Percentiles rank a stretch among this genome's conserved stretches.
Conservation (phyloP, 2,797 vertebrate genomes). For the Selene dorsalis region DNA sequence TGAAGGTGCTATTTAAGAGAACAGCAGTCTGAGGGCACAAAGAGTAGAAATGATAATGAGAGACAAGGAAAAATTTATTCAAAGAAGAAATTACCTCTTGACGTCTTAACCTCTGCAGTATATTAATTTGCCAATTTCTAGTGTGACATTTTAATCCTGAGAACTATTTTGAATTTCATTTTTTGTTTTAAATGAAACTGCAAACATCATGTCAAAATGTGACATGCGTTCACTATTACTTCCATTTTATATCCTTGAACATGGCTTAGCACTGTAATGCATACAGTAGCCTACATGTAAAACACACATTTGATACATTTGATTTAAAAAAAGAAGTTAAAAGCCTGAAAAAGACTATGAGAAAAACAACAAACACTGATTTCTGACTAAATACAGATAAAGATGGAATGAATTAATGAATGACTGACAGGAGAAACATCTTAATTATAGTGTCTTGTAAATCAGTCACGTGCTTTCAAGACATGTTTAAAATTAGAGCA, state of each 20-base stretch:
- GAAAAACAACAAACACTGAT: background rate
- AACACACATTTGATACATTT: background rate
- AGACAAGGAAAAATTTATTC: slow-evolving; percentile 47
- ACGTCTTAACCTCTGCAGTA: slow-evolving; percentile 42
- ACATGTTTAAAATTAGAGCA: background rate
- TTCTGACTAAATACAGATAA: background rate
- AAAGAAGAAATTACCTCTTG: slow-evolving; percentile 57
- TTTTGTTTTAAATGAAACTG: slow-evolving; percentile 36
- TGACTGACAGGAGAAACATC: background rate
- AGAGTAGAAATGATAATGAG: slow-evolving; percentile 50
- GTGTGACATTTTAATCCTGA: slow-evolving; percentile 35
- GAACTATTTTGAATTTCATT: slow-evolving; percentile 21
- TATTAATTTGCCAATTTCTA: slow-evolving; percentile 45
- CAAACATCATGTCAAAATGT: slow-evolving; percentile 4
- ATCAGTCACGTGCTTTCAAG: background rate
- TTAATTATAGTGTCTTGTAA: background rate
- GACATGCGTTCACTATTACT: slow-evolving; percentile 18
- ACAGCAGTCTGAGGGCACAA: slow-evolving; percentile 25
- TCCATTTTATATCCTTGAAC: background rate
- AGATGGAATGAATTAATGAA: too few relatives aligned
- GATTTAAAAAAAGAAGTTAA: background rate
- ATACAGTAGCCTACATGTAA: background rate
- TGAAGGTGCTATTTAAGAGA: slow-evolving; percentile 21
- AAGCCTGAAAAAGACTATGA: background rate
- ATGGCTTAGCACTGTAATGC: background rate